Percentiles rank a stretch among this genome's conserved stretches.
phyloP scores from a whole-genome alignment of 53 echinoderm and acorn worm genomes.

The Astropecten irregularis region DNA sequence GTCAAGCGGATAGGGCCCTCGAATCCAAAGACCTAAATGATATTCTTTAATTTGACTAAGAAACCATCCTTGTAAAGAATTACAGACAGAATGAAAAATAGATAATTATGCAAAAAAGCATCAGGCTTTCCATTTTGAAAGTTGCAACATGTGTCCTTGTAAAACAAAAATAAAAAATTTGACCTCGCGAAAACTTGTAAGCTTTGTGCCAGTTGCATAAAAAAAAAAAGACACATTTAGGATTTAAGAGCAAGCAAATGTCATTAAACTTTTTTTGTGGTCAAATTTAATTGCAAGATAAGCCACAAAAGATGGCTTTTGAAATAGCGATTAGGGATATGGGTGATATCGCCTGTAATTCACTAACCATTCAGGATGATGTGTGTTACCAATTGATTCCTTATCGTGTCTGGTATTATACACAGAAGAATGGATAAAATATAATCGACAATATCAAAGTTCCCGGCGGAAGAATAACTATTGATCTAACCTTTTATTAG shows the following conservation, averaged over 20 bases:
- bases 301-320: slow-evolving; percentile 25
- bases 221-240: slow-evolving; percentile 21
- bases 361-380: slow-evolving; percentile 14
- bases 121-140: too few relatives aligned
- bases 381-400: slow-evolving; percentile 34
- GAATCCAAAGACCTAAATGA: too few relatives aligned
- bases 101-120: too few relatives aligned
- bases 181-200: too few relatives aligned
- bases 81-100: too few relatives aligned
- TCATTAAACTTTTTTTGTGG: slow-evolving; percentile 49
- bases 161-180: too few relatives aligned
- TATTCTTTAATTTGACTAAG: too few relatives aligned
- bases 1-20: too few relatives aligned
- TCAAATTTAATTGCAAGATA: neutral
- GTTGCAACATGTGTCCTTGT: too few relatives aligned
- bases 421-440: slow-evolving; percentile 30
- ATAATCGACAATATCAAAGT: slow-evolving; percentile 51
- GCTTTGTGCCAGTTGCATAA: too few relatives aligned
- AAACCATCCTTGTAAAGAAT: too few relatives aligned
- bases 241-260: neutral
- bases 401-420: slow-evolving; percentile 38
- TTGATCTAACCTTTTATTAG: slow-evolving; percentile 51
- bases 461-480: neutral
- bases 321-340: slow-evolving; percentile 41
- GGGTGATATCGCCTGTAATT: neutral